Conservation (phyloP, 2,113 vertebrate species). For the Carassius gibelio region DNA sequence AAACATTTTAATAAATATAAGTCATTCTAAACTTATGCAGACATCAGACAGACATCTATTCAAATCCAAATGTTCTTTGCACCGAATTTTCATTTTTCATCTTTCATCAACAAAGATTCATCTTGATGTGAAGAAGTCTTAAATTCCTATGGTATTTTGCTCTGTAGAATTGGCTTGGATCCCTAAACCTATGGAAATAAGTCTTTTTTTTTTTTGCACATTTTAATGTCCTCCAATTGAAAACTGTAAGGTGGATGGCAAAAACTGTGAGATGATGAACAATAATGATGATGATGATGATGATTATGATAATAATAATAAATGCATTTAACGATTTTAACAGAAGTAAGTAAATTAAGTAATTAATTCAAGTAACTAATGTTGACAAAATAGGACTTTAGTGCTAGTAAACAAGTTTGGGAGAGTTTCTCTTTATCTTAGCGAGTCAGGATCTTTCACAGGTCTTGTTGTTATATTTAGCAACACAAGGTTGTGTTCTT, state of each 20-base stretch:
- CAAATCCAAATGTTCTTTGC: no score
- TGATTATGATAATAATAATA: not conserved
- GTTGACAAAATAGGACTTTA: not conserved
- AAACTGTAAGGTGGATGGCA: no score
- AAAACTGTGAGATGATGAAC: not conserved
- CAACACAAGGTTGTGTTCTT: conserved; percentile 33
- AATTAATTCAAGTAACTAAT: not conserved
- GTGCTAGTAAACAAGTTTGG: not conserved
- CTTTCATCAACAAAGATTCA: not conserved
- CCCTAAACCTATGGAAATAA: not conserved
- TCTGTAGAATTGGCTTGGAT: not conserved
- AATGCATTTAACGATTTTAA: not conserved
- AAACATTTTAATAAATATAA: no score
- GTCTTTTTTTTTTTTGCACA: not conserved
- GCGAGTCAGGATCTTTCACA: not conserved
- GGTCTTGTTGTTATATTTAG: conserved; percentile 17
- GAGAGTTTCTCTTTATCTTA: not conserved
- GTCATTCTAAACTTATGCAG: no score
- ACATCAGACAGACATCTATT: no score
- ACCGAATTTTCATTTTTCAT: no score
- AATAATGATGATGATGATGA: not conserved
- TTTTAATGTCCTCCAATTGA: not conserved
- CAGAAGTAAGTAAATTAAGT: not conserved
- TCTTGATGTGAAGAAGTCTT: not conserved
- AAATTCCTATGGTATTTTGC: not conserved